A percentile compares a stretch with the other conserved stretches of the same genome.
Evolutionary conservation across 2,888 invertebrate species (phyloP).

Genomic region (Coenonympha glycerion): DNA sequence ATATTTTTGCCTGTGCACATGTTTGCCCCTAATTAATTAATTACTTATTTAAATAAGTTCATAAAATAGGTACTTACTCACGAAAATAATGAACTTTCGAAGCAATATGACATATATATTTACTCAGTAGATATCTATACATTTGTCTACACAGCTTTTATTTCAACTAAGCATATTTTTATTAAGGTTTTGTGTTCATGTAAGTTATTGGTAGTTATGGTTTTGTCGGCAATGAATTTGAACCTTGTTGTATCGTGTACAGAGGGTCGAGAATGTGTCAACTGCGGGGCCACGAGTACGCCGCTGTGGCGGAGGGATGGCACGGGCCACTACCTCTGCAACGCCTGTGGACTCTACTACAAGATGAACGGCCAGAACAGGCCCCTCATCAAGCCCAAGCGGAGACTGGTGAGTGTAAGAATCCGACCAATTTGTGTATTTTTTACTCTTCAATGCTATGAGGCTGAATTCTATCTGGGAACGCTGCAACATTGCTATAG

Average conservation of each 20-base stretch:
- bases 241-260: conserved; percentile 33
- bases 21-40: background rate
- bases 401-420: conserved; percentile 97
- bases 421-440: conserved; percentile 64
- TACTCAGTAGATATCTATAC: no score
- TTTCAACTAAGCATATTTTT: background rate
- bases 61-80: background rate
- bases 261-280: conserved; percentile 99
- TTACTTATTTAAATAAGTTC: background rate
- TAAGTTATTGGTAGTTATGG: background rate
- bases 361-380: conserved; percentile 99
- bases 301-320: conserved; percentile 98
- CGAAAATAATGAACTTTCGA: background rate
- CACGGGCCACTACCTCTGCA: conserved; percentile 98
- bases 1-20: background rate
- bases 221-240: background rate
- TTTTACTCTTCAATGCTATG: conserved; percentile 2
- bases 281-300: conserved; percentile 99
- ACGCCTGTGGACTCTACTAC: conserved; percentile 99
- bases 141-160: background rate
- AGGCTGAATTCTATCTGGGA: no score
- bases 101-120: background rate
- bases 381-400: conserved; percentile 99
- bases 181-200: conserved; percentile 1
- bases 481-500: no score